phyloP scores from a whole-genome alignment of 2,888 invertebrate species.

The Rhamphomyia laevipes region DNA sequence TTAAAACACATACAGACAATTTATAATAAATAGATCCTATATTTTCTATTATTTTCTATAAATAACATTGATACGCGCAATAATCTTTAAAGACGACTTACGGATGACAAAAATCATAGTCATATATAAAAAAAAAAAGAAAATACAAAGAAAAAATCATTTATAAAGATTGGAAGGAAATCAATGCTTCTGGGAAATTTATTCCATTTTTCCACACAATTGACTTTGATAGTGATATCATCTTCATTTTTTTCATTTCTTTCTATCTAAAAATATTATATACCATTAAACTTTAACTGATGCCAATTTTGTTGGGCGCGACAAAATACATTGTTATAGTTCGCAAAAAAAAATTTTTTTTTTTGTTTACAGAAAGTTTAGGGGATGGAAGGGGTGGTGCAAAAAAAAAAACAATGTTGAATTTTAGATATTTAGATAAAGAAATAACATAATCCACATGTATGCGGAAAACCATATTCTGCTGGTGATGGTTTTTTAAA shows the following conservation, averaged over 20 bases:
- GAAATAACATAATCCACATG: not conserved
- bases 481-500: too few relatives aligned
- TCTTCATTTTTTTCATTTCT: conserved; percentile 9
- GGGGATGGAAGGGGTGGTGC: too few relatives aligned
- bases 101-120: too few relatives aligned
- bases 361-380: not conserved
- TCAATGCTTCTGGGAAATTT: conserved; percentile 19
- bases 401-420: too few relatives aligned
- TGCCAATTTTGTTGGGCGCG: not conserved
- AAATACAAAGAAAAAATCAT: not conserved
- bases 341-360: too few relatives aligned
- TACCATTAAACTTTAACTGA: not conserved
- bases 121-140: not conserved
- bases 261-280: not conserved
- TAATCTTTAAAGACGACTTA: too few relatives aligned
- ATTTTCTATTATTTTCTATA: too few relatives aligned
- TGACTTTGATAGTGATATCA: conserved; percentile 23
- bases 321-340: not conserved
- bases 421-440: not conserved
- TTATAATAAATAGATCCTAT: too few relatives aligned
- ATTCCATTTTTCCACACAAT: conserved; percentile 23
- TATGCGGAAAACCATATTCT: not conserved
- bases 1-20: too few relatives aligned
- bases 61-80: too few relatives aligned
- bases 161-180: conserved; percentile 7